Percentiles rank a stretch among this genome's conserved stretches.
Evolutionary conservation across 2,888 invertebrate species (phyloP).

Genomic region (Crematogaster levior): DNA sequence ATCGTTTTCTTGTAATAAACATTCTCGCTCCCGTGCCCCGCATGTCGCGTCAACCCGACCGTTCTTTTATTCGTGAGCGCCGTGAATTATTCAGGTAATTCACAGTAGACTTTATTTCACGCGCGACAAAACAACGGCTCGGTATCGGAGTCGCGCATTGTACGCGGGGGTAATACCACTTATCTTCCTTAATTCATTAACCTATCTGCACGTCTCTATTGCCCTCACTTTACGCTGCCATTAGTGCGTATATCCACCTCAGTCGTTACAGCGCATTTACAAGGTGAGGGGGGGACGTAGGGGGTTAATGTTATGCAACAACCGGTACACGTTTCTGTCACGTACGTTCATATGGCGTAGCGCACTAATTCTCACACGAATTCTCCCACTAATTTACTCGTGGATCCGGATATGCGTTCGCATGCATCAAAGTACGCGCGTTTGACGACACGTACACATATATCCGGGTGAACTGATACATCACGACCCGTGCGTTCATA

Average conservation of each 20-base stretch:
- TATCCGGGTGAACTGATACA: constrained; percentile 56
- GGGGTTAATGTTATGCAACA: constrained; percentile 74
- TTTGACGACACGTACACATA: constrained; percentile 55
- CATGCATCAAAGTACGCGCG: constrained; percentile 69
- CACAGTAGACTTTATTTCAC: constrained; percentile 23
- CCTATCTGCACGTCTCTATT: constrained; percentile 46
- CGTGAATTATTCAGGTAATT: constrained; percentile 28
- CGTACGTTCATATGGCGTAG: constrained; percentile 54
- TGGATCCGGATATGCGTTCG: constrained; percentile 74
- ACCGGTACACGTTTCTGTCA: constrained; percentile 54
- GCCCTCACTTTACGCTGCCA: constrained; percentile 53
- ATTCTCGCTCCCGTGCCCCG: neutral
- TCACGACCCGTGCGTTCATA: constrained; percentile 47
- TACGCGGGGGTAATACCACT: constrained; percentile 54
- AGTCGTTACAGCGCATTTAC: constrained; percentile 70
- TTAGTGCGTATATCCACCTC: constrained; percentile 67
- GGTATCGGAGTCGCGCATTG: neutral
- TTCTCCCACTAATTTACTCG: constrained; percentile 76
- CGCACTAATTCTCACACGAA: constrained; percentile 72
- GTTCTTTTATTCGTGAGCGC: neutral
- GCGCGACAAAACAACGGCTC: constrained; percentile 21
- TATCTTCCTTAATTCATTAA: constrained; percentile 72
- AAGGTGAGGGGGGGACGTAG: constrained; percentile 57
- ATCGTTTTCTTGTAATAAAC: constrained; percentile 25
- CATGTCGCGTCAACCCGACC: neutral